Evolutionary conservation across 2,888 invertebrate genomes (phyloP).

Genomic region (Drosophila rubida): DNA sequence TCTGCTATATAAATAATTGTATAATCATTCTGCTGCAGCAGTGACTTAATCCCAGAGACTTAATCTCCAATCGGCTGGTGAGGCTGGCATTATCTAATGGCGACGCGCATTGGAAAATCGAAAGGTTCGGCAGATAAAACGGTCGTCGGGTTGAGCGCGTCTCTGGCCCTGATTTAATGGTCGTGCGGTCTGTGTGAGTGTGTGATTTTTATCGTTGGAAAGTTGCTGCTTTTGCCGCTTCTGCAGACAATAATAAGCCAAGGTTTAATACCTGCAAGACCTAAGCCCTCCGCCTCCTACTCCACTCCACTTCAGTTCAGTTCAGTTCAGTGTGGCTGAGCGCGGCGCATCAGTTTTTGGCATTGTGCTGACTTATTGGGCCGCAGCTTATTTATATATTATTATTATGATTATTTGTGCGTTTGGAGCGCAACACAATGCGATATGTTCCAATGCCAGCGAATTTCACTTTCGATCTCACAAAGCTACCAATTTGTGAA

Average conservation of each 20-base stretch:
- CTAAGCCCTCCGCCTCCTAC: conserved; percentile 9
- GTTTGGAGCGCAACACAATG: conserved; percentile 36
- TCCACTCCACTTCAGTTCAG: background rate
- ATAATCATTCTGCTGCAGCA: too few relatives aligned
- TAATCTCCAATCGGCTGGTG: background rate
- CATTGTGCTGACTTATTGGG: conserved; percentile 73
- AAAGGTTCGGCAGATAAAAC: conserved; percentile 29
- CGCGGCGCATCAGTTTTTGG: conserved; percentile 20
- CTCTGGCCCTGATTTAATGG: conserved; percentile 41
- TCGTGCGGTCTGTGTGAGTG: conserved; percentile 14
- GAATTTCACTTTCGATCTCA: conserved; percentile 68
- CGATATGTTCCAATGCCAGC: conserved; percentile 12
- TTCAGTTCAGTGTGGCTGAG: too few relatives aligned
- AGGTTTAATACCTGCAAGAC: conserved; percentile 18
- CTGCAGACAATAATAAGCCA: conserved; percentile 31
- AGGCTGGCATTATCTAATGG: conserved; percentile 14
- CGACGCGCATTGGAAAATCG: conserved; percentile 26
- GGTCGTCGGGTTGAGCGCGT: conserved; percentile 25
- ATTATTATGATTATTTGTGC: conserved; percentile 27
- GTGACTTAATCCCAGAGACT: background rate
- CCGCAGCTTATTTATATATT: conserved; percentile 65
- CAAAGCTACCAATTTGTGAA: conserved; percentile 46
- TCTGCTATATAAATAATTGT: too few relatives aligned
- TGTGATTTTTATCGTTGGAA: conserved; percentile 51
- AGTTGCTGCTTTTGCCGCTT: conserved; percentile 40